Base-by-base conservation (phyloP, 2,888 invertebrate genomes). In the Leptopilina drosophilae region DNA sequence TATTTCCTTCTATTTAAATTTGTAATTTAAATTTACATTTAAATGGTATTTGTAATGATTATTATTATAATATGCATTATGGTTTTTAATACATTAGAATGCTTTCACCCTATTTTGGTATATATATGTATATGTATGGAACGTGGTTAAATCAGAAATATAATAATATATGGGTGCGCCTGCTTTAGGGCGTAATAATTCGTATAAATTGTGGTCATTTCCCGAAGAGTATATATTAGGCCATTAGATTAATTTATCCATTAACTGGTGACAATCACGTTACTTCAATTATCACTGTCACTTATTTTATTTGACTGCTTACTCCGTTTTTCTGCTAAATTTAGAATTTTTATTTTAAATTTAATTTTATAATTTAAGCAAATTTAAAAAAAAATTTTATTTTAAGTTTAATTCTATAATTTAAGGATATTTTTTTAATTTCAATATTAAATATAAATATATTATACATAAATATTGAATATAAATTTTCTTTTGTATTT, bases 171-270 rank as follows among this genome's bases (percentile, higher is more conserved):
- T 12, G 20, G 62, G 62, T 62, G 62, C 6, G 62, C 8, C 20
- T 20, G 20, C 9, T 62, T 62, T 62, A 62, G 62, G 62, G 62
- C 20, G 20, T 62, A 62, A 62, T 62, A 62, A 20, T 62, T 62
- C 62, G 62, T 20, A 33, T 33, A 62, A 62, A 15, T 62, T 62
- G 62, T 20, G 62, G 62, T 62, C 62, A 62, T 62, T 62, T 62
- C 6, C 20, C 20, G 20, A 62, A 62, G 20, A 33, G 33, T 33
- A 33, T 62, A 15, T 62, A 62, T 62, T 62, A 9, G n/a, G 62
- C 8, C 20, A 20, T 62, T 62, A 62, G 3, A 62, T 15, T 20
- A 62, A 62, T 62, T 62, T 20, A 1, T 20, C 8, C 20, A 5
- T 62, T 62, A n/a, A 62, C 20, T 9, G 9, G 8, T 6, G 20